Evolutionary conservation across 2,888 invertebrate genomes (phyloP), one percentile per base, ranked within the genome.

Genomic region (Caenorhabditis parvicauda): DNA sequence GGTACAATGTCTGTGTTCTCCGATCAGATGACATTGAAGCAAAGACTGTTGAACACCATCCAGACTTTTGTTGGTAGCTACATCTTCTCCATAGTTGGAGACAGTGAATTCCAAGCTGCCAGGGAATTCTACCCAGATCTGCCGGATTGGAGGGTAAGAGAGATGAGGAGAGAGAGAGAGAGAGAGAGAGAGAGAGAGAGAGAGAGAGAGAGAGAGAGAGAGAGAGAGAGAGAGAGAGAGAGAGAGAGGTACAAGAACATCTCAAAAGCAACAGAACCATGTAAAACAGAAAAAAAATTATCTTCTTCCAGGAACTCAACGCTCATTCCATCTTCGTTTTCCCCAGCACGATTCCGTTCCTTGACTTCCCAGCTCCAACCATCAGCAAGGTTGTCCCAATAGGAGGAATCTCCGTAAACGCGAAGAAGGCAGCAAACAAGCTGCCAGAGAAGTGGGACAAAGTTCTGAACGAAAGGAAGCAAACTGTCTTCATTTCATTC

Each of bases 291-390:
- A 46, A 7, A 12, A 3, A 35, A 24, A 28, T 29, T 17, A 24
- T 32, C 43, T 51, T 35, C 42, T 51, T 51, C 2, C 19, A 39
- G 3, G 25, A 21, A 42, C n/a, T n/a, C n/a, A n/a, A n/a, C n/a
- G n/a, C n/a, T n/a, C n/a, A n/a, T n/a, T n/a, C n/a, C n/a, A n/a
- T n/a, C n/a, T n/a, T n/a, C n/a, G n/a, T n/a, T n/a, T 46, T 68
- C 22, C 59, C 65, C 19, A 70, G 64, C 59, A 47, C 61, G 12
- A 63, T 68, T 37, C 64, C 65, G 2, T 27, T 66, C 4, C 22
- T 70, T 28, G 68, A 70, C 35, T 70, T 70, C 47, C 67, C 67
- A 1, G 47, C 65, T 4, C 70, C 66, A 25, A 67, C 61, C 6
- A 57, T 65, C 21, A 57, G 61, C 44, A 70, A 68, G 32, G 58